Percentiles rank a stretch among this genome's conserved stretches.
phyloP scores from a whole-genome alignment of 2,888 invertebrate genomes.

The Seira ritae region DNA sequence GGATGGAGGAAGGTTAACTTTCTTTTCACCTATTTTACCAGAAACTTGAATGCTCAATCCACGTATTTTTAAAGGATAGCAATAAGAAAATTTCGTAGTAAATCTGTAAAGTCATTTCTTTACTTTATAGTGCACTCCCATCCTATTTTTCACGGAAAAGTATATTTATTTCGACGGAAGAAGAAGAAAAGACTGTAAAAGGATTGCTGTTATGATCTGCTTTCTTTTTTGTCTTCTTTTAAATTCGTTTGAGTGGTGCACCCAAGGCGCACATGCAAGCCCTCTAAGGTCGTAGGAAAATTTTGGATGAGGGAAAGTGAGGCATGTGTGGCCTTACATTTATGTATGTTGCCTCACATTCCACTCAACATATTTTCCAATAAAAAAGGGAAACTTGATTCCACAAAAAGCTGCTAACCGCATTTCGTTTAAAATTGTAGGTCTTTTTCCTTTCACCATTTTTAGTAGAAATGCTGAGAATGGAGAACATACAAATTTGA shows the following conservation, averaged over 20 bases:
- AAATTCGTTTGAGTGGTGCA: not conserved
- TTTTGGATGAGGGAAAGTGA: not conserved
- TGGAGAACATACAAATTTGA: too few species aligned
- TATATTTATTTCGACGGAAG: not conserved
- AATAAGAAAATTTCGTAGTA: not conserved
- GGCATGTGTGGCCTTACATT: not conserved
- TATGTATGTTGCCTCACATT: not conserved
- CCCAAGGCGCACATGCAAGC: not conserved
- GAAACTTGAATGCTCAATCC: not conserved
- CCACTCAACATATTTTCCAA: not conserved
- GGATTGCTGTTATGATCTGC: not conserved
- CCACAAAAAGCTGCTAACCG: not conserved
- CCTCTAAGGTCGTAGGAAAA: not conserved
- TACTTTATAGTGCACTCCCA: not conserved
- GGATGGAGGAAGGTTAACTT: constrained; percentile 47
- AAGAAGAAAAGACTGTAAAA: not conserved
- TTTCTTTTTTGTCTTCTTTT: not conserved
- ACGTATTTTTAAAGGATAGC: not conserved
- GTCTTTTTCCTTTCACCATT: too few species aligned
- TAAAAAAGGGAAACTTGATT: constrained; percentile 3
- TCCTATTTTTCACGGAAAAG: not conserved
- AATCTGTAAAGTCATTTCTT: not conserved
- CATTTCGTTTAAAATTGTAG: not conserved
- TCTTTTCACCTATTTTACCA: constrained; percentile 40
- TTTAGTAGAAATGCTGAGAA: too few species aligned